These are phyloP conservation scores for Trachelipus rathkii DNA, from an alignment of 1,140 invertebrate species.

Conservation along the genomic window DNA sequence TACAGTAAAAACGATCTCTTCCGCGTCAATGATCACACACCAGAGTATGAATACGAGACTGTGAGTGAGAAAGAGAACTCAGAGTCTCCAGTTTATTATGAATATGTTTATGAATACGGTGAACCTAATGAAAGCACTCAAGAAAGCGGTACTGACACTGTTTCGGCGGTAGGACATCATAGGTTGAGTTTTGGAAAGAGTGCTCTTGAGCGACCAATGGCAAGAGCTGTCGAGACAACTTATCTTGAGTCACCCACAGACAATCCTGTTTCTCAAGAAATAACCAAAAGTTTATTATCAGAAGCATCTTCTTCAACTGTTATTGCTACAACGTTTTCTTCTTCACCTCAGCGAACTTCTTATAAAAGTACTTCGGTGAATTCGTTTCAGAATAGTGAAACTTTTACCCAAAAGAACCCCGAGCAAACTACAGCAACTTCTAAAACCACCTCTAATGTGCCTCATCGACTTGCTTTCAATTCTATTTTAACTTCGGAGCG, in stretches of 20 bases:
- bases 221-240: not conserved
- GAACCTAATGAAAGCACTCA: conserved; percentile 19
- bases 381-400: not conserved
- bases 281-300: too few species aligned
- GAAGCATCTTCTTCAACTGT: too few species aligned
- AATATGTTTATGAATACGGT: conserved; percentile 39
- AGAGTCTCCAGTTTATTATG: conserved; percentile 26
- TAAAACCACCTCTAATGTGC: conserved; percentile 32
- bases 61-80: conserved; percentile 5
- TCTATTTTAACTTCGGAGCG: not conserved
- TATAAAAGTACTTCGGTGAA: too few species aligned
- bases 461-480: not conserved
- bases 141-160: not conserved
- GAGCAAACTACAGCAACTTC: conserved; percentile 12
- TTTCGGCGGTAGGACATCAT: not conserved
- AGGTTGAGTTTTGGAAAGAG: too few species aligned
- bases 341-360: too few species aligned
- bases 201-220: not conserved
- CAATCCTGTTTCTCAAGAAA: not conserved
- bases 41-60: conserved; percentile 27
- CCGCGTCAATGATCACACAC: conserved; percentile 28
- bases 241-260: not conserved
- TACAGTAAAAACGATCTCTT: conserved; percentile 63
- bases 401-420: conserved; percentile 17
- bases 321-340: too few species aligned